Percentiles rank a stretch among this genome's conserved stretches.
Conservation (phyloP, 2,888 invertebrate species). For the Caenorhabditis panamensis region DNA sequence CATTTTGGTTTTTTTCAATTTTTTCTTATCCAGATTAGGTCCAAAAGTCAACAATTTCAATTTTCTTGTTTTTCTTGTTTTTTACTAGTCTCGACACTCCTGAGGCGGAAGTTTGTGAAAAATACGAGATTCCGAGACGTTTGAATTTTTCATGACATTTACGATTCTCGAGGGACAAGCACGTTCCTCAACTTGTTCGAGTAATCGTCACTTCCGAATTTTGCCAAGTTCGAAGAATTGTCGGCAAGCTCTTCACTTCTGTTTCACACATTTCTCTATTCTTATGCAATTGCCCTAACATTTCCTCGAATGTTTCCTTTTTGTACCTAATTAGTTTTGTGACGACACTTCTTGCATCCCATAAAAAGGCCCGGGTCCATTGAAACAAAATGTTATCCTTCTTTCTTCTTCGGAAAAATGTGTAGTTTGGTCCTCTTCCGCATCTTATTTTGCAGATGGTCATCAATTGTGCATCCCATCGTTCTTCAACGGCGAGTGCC, state of each 20-base stretch:
- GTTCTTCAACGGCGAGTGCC: slow-evolving; percentile 54
- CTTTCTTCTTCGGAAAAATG: not conserved
- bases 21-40: not conserved
- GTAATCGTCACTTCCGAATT: slow-evolving; percentile 23
- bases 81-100: not conserved
- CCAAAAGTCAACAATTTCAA: not conserved
- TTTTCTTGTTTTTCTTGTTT: not conserved
- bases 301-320: slow-evolving; percentile 23
- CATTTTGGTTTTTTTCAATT: slow-evolving; percentile 33
- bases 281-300: slow-evolving; percentile 5
- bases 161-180: slow-evolving; percentile 33
- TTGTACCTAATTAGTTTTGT: slow-evolving; percentile 22
- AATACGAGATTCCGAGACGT: slow-evolving; percentile 21
- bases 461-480: slow-evolving; percentile 55
- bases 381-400: slow-evolving; percentile 18
- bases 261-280: too few relatives aligned
- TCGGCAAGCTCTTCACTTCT: too few relatives aligned
- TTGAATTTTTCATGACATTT: slow-evolving; percentile 51
- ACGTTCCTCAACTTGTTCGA: slow-evolving; percentile 34
- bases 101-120: slow-evolving; percentile 28
- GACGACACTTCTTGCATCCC: slow-evolving; percentile 32
- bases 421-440: not conserved
- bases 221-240: slow-evolving; percentile 10
- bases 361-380: slow-evolving; percentile 12
- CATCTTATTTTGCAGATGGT: slow-evolving; percentile 53